Percentiles rank a stretch among this genome's conserved stretches.
Conservation (phyloP, 2,797 vertebrate genomes). For the Spheniscus humboldti region DNA sequence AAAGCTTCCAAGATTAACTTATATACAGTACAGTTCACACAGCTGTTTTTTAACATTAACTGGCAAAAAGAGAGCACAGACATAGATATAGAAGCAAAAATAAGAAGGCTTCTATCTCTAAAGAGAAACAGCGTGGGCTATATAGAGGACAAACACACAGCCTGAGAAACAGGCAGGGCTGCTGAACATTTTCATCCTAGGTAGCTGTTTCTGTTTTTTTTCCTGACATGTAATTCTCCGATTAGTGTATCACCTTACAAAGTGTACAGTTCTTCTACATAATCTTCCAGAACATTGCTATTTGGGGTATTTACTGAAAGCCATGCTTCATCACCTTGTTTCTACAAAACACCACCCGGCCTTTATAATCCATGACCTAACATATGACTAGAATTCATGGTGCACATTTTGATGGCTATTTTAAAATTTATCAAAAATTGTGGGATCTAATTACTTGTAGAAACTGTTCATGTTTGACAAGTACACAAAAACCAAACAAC, state of each 20-base stretch:
- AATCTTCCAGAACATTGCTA: not conserved
- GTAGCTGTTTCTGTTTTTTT: not conserved
- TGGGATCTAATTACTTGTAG: not conserved
- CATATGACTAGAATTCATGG: not conserved
- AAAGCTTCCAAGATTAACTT: slow-evolving; percentile 25
- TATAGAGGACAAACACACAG: not conserved
- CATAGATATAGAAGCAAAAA: not conserved
- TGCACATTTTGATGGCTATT: not conserved
- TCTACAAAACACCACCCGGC: not conserved
- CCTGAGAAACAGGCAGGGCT: not conserved
- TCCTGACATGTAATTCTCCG: not conserved
- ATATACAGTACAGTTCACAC: not conserved
- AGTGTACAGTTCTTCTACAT: not conserved
- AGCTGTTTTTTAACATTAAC: slow-evolving; percentile 24
- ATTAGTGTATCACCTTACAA: not conserved
- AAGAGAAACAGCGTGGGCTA: not conserved
- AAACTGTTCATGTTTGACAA: not conserved
- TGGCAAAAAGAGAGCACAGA: not conserved
- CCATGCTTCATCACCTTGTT: not conserved
- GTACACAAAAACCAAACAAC: not conserved
- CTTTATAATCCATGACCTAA: not conserved
- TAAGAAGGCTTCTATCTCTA: not conserved
- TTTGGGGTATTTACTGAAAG: not conserved
- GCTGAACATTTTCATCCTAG: not conserved
- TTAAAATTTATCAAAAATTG: not conserved